phyloP scores from a whole-genome alignment of 1,140 invertebrate genomes.

The Propsilocerus akamusi region DNA sequence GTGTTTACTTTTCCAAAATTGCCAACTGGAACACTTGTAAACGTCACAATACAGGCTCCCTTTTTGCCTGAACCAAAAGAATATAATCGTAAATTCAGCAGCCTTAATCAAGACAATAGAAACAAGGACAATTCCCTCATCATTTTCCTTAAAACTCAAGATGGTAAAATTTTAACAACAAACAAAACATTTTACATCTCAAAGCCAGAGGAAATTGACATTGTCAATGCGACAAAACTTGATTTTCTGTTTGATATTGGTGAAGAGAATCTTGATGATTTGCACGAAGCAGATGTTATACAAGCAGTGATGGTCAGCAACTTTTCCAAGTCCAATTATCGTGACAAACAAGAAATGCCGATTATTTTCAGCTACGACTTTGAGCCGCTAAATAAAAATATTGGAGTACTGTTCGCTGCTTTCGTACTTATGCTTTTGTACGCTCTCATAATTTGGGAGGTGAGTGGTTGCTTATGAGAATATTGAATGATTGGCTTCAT shows the following conservation, averaged over 20 bases:
- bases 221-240: neutral
- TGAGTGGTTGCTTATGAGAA: constrained; percentile 16
- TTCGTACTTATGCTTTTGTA: constrained; percentile 55
- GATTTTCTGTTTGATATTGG: neutral
- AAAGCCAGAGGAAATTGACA: constrained; percentile 13
- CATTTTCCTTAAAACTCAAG: neutral
- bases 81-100: neutral
- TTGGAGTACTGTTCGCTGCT: constrained; percentile 53
- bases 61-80: neutral
- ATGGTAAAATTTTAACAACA: neutral
- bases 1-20: neutral
- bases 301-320: neutral
- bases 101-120: constrained; percentile 5
- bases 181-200: neutral
- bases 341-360: constrained; percentile 25
- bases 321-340: constrained; percentile 3
- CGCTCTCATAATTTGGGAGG: constrained; percentile 74
- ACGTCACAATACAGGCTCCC: neutral
- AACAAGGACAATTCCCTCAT: constrained; percentile 19
- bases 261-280: neutral
- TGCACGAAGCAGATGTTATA: constrained; percentile 13
- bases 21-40: neutral
- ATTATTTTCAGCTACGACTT: constrained; percentile 39
- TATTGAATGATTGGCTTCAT: neutral
- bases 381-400: constrained; percentile 37